Evolutionary conservation across 2,113 vertebrate species (phyloP).

Genomic region (Sterrhoptilus dennistouni): DNA sequence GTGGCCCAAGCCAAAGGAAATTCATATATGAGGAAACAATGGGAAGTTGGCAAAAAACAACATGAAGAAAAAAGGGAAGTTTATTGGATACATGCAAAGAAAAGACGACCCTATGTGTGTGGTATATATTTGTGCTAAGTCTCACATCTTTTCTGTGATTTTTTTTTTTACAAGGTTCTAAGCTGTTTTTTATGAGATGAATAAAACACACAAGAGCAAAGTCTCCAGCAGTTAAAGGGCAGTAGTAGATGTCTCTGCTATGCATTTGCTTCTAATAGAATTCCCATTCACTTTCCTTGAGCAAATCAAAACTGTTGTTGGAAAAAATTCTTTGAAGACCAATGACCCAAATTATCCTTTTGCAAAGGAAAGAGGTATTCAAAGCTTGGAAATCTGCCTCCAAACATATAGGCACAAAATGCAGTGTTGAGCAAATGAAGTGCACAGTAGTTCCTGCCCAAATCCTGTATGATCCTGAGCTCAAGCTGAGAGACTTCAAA

Average conservation of each 20-base stretch:
- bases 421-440: neutral
- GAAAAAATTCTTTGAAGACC: slow-evolving; percentile 32
- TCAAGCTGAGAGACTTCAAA: neutral
- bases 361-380: slow-evolving; percentile 25
- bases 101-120: neutral
- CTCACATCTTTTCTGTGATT: slow-evolving; percentile 53
- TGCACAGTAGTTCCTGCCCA: neutral
- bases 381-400: neutral
- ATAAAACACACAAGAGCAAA: slow-evolving; percentile 59
- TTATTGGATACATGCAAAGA: neutral
- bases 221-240: slow-evolving; percentile 43
- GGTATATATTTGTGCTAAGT: slow-evolving; percentile 43
- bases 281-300: slow-evolving; percentile 40
- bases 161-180: slow-evolving; percentile 59
- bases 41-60: neutral
- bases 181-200: slow-evolving; percentile 64
- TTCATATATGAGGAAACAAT: slow-evolving; percentile 13
- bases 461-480: neutral
- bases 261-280: slow-evolving; percentile 59
- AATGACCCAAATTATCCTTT: slow-evolving; percentile 34
- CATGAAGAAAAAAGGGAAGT: neutral
- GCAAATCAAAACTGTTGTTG: neutral
- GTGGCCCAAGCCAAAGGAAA: neutral
- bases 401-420: neutral
- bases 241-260: slow-evolving; percentile 29